Evolutionary conservation across 2,797 vertebrate species (phyloP), one percentile per base, ranked within the genome.

Genomic region (Epinephelus malabaricus): DNA sequence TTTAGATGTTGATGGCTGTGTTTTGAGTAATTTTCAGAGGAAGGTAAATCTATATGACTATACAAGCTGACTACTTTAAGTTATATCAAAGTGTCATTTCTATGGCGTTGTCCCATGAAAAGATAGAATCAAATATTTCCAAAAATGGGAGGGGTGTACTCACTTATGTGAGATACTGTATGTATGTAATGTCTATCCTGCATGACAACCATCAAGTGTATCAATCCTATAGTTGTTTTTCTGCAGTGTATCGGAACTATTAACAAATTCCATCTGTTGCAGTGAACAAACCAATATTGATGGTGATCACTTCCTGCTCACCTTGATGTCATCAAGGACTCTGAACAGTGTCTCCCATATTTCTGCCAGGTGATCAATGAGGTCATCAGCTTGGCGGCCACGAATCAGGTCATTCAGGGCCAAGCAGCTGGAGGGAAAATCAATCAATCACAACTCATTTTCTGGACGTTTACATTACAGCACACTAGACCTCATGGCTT

Each of bases 251-350:
- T 19, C n/a, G 19, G 13, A 65, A 66, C 7, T 17, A 70, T 17
- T 51, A 10, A 67, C 3, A 17, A 47, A n/a, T 13, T 46, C 2
- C 17, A 58, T 50, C 9, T 14, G 18, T 40, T 64, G 40, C 9
- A 8, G 3, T 3, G 1, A 47, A 56, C 47, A 49, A 23, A 49
- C 6, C 9, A 65, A 72, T 7, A 30, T 0, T 21, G 27, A 64
- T 69, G 56, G 19, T 7, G 30, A 69, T 77, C 0, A n/a, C 30
- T 79, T 71, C 27, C 38, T 17, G 25, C 85, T 91, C 93, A 99
- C 98, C 97, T 99, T 99, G 91, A 99, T 99, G 89, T 99, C 98
- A 92, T 99, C 98, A 87, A 99, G 97, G 21, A 99, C 98, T 95
- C 97, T 96, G 90, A 99, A 99, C 3, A 99, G 95, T 0, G 97